Conservation (phyloP, 2,888 invertebrate genomes). For the Apamea anceps region DNA sequence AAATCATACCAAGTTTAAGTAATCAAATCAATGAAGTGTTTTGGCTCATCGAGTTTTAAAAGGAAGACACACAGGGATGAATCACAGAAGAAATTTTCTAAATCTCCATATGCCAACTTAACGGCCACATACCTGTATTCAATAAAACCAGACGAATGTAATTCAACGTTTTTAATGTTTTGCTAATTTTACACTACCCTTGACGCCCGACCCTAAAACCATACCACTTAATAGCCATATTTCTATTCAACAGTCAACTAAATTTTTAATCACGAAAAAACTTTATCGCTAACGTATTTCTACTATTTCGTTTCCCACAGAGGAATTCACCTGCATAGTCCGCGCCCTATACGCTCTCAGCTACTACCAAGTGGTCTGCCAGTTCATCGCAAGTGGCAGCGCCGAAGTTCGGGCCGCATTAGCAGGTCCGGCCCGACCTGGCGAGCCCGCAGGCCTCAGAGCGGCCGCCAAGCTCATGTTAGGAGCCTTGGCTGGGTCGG, state of each 20-base stretch:
- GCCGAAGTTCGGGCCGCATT: constrained; percentile 91
- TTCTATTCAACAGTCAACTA: not conserved
- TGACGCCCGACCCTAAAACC: not conserved
- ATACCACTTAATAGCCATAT: not conserved
- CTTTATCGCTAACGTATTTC: not conserved
- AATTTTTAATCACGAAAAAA: not conserved
- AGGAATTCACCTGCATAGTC: constrained; percentile 96
- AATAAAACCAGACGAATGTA: not conserved
- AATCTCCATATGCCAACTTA: not conserved
- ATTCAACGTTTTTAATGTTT: not conserved
- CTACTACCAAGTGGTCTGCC: constrained; percentile 96
- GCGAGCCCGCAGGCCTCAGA: constrained; percentile 69
- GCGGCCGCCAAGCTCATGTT: constrained; percentile 78
- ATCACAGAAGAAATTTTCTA: no score
- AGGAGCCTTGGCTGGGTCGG: constrained; percentile 81
- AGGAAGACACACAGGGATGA: not conserved
- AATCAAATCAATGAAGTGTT: no score
- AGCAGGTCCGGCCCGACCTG: constrained; percentile 58
- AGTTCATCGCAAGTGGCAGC: constrained; percentile 93
- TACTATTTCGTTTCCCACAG: constrained; percentile 83
- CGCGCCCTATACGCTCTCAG: constrained; percentile 96
- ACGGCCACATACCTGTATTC: not conserved
- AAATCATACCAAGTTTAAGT: no score
- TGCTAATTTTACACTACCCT: not conserved
- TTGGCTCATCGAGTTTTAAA: not conserved